Evolutionary conservation across 2,888 invertebrate genomes (phyloP).

Genomic region (Nomada flava): DNA sequence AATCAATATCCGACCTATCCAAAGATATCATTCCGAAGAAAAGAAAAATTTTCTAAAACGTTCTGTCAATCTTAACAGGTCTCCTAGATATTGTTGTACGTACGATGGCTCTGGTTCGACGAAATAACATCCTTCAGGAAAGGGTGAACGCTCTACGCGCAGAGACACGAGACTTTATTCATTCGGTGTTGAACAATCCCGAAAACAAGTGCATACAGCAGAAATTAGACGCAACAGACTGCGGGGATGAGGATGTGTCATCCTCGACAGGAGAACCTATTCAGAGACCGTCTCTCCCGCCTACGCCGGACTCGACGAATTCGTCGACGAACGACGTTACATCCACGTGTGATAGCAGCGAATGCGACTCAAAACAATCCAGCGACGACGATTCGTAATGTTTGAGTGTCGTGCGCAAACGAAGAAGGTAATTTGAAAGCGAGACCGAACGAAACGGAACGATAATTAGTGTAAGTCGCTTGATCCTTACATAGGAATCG

Average conservation of each 20-base stretch:
- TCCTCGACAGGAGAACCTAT: conserved; percentile 47
- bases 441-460: not conserved
- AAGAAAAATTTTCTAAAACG: not conserved
- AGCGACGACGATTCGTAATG: conserved; percentile 36
- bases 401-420: not conserved
- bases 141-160: conserved; percentile 75
- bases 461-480: not conserved
- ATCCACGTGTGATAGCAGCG: conserved; percentile 43
- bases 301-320: conserved; percentile 37
- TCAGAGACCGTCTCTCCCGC: conserved; percentile 29
- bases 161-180: conserved; percentile 76
- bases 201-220: conserved; percentile 63
- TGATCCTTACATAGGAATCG: not conserved
- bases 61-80: conserved; percentile 61
- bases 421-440: conserved; percentile 26
- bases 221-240: conserved; percentile 15
- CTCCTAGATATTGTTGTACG: conserved; percentile 75
- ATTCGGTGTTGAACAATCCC: conserved; percentile 74
- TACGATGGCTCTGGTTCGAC: conserved; percentile 75
- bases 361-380: conserved; percentile 35
- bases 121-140: conserved; percentile 77
- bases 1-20: too few relatives aligned
- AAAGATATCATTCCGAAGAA: too few relatives aligned
- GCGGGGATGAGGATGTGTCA: conserved; percentile 42
- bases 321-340: conserved; percentile 41